Evolutionary conservation across 2,888 invertebrate species (phyloP).

Genomic region (Spodoptera exigua): DNA sequence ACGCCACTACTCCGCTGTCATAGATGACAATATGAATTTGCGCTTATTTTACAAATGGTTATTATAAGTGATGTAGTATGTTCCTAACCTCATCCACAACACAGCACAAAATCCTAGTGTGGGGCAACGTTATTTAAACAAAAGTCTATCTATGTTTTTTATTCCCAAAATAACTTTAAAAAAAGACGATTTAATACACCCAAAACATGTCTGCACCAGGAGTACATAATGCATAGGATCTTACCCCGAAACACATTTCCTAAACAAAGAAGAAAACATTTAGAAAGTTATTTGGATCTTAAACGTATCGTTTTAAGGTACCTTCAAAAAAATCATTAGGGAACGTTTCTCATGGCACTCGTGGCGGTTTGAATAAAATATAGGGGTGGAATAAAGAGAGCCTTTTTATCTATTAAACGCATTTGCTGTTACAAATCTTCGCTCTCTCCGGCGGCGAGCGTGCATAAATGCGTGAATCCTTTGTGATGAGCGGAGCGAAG

Average conservation of each 20-base stretch:
- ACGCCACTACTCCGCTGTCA: no score
- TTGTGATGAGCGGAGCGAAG: constrained; percentile 36
- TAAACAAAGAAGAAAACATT: constrained; percentile 39
- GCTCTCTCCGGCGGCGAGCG: constrained; percentile 63
- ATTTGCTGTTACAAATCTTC: constrained; percentile 83
- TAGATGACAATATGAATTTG: no score
- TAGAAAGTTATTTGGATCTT: constrained; percentile 42
- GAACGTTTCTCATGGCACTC: constrained; percentile 74
- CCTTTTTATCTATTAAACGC: constrained; percentile 87
- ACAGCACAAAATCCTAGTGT: no score
- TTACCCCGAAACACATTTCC: constrained; percentile 28
- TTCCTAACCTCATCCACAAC: no score
- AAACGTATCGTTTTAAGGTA: constrained; percentile 62
- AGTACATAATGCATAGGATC: neutral
- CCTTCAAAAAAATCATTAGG: constrained; percentile 81
- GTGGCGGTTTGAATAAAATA: constrained; percentile 82
- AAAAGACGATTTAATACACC: constrained; percentile 17
- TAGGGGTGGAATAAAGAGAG: constrained; percentile 77
- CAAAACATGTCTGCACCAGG: constrained; percentile 22
- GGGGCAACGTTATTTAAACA: no score
- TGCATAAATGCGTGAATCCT: constrained; percentile 58
- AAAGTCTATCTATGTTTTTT: no score
- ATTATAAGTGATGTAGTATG: no score
- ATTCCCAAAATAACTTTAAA: no score
- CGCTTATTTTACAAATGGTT: no score